Evolutionary conservation across 2,888 invertebrate genomes (phyloP).

Genomic region (Reticulitermes lucifugus): DNA sequence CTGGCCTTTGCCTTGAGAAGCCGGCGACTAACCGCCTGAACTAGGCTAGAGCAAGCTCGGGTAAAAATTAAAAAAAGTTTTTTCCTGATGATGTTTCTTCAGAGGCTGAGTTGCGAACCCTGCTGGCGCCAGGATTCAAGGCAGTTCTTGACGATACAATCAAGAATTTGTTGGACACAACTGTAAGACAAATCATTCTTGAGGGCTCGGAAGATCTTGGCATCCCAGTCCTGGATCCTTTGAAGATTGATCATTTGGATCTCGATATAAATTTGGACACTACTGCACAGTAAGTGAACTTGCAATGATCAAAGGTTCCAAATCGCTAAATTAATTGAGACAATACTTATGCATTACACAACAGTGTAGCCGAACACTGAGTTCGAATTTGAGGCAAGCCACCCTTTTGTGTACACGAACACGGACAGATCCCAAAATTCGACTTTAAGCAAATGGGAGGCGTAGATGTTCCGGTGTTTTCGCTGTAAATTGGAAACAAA

Average conservation of each 20-base stretch:
- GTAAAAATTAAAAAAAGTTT: neutral
- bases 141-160: neutral
- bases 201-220: neutral
- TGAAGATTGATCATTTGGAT: slow-evolving; percentile 5
- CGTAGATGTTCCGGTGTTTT: too few species aligned
- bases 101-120: neutral
- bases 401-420: too few species aligned
- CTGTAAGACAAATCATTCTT: neutral
- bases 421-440: too few species aligned
- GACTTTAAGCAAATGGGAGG: too few species aligned
- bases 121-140: neutral
- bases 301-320: neutral
- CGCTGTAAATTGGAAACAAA: too few species aligned
- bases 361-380: too few species aligned
- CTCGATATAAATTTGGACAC: neutral
- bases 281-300: neutral
- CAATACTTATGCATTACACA: neutral
- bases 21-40: too few species aligned
- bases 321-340: neutral
- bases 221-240: neutral
- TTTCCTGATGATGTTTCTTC: neutral
- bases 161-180: neutral
- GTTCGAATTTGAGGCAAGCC: too few species aligned
- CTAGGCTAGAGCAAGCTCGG: too few species aligned
- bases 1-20: too few species aligned